Conservation (phyloP, 2,888 invertebrate species). For the Miltochrista miniata region DNA sequence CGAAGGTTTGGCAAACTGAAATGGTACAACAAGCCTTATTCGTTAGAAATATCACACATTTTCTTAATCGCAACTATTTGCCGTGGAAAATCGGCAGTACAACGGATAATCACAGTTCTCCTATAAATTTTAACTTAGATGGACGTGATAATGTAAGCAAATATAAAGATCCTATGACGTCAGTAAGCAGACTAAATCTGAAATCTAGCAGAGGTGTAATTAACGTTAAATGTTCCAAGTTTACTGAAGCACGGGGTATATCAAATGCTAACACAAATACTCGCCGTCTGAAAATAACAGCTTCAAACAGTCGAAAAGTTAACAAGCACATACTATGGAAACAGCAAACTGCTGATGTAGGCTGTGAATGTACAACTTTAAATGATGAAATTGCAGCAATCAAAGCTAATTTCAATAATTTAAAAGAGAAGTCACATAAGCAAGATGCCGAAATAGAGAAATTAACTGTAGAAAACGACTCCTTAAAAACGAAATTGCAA, state of each 20-base stretch:
- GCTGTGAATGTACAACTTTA: slow-evolving; percentile 43
- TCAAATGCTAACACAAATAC: slow-evolving; percentile 14
- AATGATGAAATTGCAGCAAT: slow-evolving; percentile 39
- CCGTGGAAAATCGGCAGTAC: slow-evolving; percentile 1
- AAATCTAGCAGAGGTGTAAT: neutral
- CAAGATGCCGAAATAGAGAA: slow-evolving; percentile 57
- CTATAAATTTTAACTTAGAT: neutral
- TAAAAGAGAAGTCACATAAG: slow-evolving; percentile 48
- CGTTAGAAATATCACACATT: slow-evolving; percentile 50
- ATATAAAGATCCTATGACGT: neutral
- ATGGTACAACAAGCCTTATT: slow-evolving; percentile 59
- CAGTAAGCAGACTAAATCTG: neutral
- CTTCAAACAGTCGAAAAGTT: slow-evolving; percentile 28
- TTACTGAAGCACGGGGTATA: slow-evolving; percentile 17
- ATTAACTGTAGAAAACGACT: slow-evolving; percentile 57
- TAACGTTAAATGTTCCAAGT: slow-evolving; percentile 11
- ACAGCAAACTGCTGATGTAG: slow-evolving; percentile 43
- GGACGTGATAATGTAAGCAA: neutral
- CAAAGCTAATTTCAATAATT: slow-evolving; percentile 44
- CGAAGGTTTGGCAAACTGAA: slow-evolving; percentile 63
- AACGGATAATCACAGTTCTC: neutral
- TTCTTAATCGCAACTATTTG: slow-evolving; percentile 19
- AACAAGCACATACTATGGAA: slow-evolving; percentile 45
- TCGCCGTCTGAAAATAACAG: slow-evolving; percentile 6
- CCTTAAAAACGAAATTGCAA: slow-evolving; percentile 58